These are phyloP conservation scores for Stegophylla sp. DNA, from an alignment of 2,888 invertebrate species.

Conservation along the genomic window DNA sequence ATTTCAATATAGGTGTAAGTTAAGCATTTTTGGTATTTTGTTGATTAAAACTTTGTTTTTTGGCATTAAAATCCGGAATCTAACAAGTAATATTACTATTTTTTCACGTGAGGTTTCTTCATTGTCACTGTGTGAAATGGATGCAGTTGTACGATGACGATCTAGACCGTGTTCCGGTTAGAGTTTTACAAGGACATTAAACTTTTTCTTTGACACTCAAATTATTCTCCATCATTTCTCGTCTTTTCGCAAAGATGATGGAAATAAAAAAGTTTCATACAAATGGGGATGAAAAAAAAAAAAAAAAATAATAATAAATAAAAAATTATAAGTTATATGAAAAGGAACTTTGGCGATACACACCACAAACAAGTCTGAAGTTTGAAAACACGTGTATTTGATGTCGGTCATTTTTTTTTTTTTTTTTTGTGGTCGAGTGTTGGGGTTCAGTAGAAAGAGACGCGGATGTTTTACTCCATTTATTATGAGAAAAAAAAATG, in stretches of 20 bases:
- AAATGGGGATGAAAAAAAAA: not conserved
- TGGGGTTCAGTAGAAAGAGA: not conserved
- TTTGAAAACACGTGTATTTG: not conserved
- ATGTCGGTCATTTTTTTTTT: conserved; percentile 12
- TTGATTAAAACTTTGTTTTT: no score
- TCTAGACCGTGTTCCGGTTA: not conserved
- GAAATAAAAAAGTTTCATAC: conserved; percentile 20
- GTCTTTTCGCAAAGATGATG: not conserved
- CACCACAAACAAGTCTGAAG: not conserved
- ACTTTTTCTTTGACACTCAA: conserved; percentile 30
- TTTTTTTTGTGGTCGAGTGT: not conserved
- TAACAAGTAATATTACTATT: no score
- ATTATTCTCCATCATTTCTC: conserved; percentile 28
- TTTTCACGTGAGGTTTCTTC: no score
- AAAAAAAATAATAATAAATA: not conserved
- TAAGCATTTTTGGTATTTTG: no score
- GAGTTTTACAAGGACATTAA: conserved; percentile 3
- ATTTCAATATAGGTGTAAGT: no score
- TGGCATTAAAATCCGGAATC: no score
- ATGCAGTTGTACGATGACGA: not conserved
- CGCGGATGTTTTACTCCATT: not conserved
- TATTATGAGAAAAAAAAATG: not conserved
- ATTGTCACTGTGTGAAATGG: not conserved
- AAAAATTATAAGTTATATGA: not conserved
- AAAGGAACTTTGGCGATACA: conserved; percentile 4